A percentile compares a stretch with the other conserved stretches of the same genome.
Conservation (phyloP, 2,113 vertebrate genomes). For the Morone saxatilis region DNA sequence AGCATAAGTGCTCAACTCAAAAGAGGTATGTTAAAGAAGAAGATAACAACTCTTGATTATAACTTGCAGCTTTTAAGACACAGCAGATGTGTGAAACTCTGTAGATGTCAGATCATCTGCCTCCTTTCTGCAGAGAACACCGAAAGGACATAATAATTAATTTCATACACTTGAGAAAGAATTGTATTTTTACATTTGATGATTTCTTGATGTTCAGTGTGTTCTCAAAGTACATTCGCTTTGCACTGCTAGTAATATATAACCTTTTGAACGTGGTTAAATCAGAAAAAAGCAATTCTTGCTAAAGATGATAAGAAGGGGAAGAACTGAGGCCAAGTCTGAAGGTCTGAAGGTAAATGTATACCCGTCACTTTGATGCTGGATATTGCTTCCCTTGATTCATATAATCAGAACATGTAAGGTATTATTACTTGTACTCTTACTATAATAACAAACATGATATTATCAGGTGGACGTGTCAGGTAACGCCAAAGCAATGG, state of each 20-base stretch:
- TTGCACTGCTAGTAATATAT: too few species aligned
- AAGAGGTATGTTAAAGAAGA: background rate
- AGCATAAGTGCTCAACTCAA: background rate
- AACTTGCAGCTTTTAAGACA: background rate
- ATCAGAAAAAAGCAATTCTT: background rate
- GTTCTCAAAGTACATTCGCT: conserved; percentile 2
- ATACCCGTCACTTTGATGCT: background rate
- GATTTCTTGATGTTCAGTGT: background rate
- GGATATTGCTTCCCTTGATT: background rate
- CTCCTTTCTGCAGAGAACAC: conserved; percentile 1
- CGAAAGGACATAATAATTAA: background rate
- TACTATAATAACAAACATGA: background rate
- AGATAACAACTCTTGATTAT: background rate
- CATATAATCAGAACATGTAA: background rate
- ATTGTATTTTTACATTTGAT: background rate
- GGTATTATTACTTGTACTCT: background rate
- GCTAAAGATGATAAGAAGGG: too few species aligned
- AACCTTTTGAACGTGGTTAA: background rate
- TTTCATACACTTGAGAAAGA: background rate
- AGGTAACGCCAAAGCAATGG: background rate
- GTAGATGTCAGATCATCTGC: background rate
- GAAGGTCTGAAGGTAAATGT: background rate
- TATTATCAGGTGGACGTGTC: background rate
- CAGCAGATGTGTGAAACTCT: conserved; percentile 8
- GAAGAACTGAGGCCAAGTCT: background rate